Evolutionary conservation across 1,140 invertebrate species (phyloP), one percentile per base, ranked within the genome.

Genomic region (Eriosoma lanigerum): DNA sequence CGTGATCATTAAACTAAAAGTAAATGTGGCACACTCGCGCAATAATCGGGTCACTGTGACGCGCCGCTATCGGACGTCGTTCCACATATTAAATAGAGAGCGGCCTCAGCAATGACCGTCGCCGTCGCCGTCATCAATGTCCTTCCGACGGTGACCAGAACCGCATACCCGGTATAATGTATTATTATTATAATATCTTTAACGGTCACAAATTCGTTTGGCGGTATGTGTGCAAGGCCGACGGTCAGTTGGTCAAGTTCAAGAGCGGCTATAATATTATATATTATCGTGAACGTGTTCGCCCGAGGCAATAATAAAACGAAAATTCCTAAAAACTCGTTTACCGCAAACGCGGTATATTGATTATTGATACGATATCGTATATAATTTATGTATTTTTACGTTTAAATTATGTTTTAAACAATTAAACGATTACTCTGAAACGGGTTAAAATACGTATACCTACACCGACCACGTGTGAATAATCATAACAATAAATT

Each of bases 41-140:
- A 21, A 15, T 9, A 24, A 68, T 26, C 44, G 46, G 66, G 66
- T 68, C 66, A 68, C 66, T 6, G 17, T 21, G 13, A 68, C 21
- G n/a, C 21, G 21, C n/a, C 21, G 38, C 12, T 15, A 13, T 21
- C 32, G 32, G 32, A 13, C n/a, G 13, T 29, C 24, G 64, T 68
- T 68, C 64, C 38, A 68, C 66, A 48, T 68, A 48, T 48, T 44
- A 46, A 21, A 48, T 68, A 68, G 66, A 46, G 38, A 48, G 66
- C 44, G 38, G 21, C 44, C 44, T 46, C 21, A 48, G n/a, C 38
- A 32, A 6, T 68, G 62, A 68, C 64, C 64, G 64, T 24, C 10
- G 38, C n/a, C 21, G 60, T 2, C 58, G 26, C 26, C 12, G 38
- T 48, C 32, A 8, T 4, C 32, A 38, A 38, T 26, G 64, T 68